Conservation (phyloP, 2,888 invertebrate species). For the Caenorhabditis uteleia region DNA sequence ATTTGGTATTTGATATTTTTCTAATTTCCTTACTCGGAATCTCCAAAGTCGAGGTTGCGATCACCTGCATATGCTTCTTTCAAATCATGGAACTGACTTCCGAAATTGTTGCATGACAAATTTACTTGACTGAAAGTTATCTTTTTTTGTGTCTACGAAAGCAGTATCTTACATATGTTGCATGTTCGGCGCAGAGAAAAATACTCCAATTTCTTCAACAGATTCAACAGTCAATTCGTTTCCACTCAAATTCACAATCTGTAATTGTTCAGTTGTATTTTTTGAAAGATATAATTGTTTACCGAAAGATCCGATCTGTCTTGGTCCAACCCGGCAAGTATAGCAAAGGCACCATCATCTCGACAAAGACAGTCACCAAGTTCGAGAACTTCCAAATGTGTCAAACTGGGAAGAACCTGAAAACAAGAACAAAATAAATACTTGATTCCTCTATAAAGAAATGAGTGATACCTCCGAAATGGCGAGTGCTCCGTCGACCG, state of each 20-base stretch:
- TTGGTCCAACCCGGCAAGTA: slow-evolving; percentile 75
- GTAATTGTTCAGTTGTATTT: neutral
- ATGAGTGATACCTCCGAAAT: slow-evolving; percentile 75
- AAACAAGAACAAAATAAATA: neutral
- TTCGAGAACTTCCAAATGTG: slow-evolving; percentile 73
- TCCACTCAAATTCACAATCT: slow-evolving; percentile 26
- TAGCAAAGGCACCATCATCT: slow-evolving; percentile 75
- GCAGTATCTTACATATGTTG: slow-evolving; percentile 14
- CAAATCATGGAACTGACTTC: slow-evolving; percentile 17
- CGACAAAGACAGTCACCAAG: slow-evolving; percentile 74
- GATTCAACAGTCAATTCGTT: slow-evolving; percentile 15
- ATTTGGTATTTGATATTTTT: neutral
- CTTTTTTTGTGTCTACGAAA: neutral
- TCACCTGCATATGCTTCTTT: neutral
- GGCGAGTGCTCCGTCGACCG: slow-evolving; percentile 79
- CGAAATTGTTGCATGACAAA: slow-evolving; percentile 29
- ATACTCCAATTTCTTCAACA: slow-evolving; percentile 10
- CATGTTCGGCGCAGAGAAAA: slow-evolving; percentile 11
- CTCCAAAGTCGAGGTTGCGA: slow-evolving; percentile 25
- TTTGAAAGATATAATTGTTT: neutral
- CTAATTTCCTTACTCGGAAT: slow-evolving; percentile 8
- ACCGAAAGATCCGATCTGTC: slow-evolving; percentile 5
- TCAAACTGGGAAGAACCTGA: slow-evolving; percentile 2
- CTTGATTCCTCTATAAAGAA: neutral
- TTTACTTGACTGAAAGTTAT: slow-evolving; percentile 15